These are phyloP conservation scores for Tamandua tetradactyla DNA, from an alignment of 2,797 vertebrate species.

Conservation along the genomic window DNA sequence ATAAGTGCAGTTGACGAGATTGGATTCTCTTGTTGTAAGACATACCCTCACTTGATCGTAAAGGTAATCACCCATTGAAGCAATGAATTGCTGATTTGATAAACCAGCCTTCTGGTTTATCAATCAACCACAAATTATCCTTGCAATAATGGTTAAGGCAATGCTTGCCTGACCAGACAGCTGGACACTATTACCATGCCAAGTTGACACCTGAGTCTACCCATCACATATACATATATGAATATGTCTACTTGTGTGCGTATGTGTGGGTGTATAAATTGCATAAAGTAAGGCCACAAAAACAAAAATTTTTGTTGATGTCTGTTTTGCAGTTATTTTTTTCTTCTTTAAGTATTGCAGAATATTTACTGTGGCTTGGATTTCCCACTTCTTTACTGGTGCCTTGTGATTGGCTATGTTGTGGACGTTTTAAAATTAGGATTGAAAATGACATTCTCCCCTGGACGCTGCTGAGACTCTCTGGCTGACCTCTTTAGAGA, in stretches of 20 bases:
- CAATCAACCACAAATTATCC: no score
- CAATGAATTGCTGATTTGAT: no score
- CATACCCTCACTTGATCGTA: no score
- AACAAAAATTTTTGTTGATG: background rate
- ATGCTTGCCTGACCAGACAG: no score
- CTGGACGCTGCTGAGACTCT: background rate
- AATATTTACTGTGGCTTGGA: background rate
- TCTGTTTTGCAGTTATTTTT: background rate
- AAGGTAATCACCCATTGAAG: no score
- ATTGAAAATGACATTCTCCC: background rate
- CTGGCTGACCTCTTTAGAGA: background rate
- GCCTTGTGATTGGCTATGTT: rapidly evolving
- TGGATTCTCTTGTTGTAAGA: no score
- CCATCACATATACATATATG: no score
- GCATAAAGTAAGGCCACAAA: background rate
- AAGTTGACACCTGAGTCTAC: no score
- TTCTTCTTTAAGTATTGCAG: background rate
- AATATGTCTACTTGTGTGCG: background rate
- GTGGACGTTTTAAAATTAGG: background rate
- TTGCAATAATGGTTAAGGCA: no score
- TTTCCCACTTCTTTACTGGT: background rate
- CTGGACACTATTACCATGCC: no score
- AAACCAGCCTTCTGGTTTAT: no score
- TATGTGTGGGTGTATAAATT: background rate
- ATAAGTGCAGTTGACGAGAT: no score